Evolutionary conservation across 64 coral and sea anemone genomes (phyloP), one percentile per base, ranked within the genome.

Genomic region (Acropora tenuis): DNA sequence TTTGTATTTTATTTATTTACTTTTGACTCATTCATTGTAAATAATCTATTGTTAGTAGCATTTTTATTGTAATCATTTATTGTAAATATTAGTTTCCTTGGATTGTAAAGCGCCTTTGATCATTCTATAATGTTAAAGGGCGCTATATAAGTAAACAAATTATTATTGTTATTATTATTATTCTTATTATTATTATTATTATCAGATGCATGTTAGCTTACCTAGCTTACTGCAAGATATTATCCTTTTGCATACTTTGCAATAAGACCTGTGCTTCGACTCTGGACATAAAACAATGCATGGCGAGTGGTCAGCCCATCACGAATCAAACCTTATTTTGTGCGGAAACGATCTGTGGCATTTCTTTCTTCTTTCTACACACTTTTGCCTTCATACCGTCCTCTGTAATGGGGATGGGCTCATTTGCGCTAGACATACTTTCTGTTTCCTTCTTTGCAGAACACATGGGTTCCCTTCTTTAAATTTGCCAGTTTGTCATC

Each of bases 181-280:
- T 30, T 30, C 0, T 30, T 30, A 30, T 30, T 30, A 30, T 30
- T 30, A 30, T 30, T 30, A 30, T 30, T 30, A 30, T 30, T 30
- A 30, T 30, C 30, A 30, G 76, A 80, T 88, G 86, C 86, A 75
- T 88, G 20, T 67, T 75, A 52, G 86, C 84, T 48, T 84, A 83
- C 89, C 89, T 91, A 84, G 89, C 80, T 91, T 84, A 40, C 41
- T 69, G 59, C 89, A 84, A 12, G 89, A 91, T 43, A 91, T 18
- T 71, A 48, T 60, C 20, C 89, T 69, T 79, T 91, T 91, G 59
- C 89, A 91, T 46, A 74, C 80, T 50, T 42, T 84, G 59, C 79
- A 84, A 53, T 69, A 80, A 46, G 83, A 84, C 16, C 68, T 42
- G 13, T 74, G 69, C n/a, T 78, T 82, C 41, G 30, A 46, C 47